Evolutionary conservation across 2,888 invertebrate species (phyloP).

Genomic region (Tetragonula carbonaria): DNA sequence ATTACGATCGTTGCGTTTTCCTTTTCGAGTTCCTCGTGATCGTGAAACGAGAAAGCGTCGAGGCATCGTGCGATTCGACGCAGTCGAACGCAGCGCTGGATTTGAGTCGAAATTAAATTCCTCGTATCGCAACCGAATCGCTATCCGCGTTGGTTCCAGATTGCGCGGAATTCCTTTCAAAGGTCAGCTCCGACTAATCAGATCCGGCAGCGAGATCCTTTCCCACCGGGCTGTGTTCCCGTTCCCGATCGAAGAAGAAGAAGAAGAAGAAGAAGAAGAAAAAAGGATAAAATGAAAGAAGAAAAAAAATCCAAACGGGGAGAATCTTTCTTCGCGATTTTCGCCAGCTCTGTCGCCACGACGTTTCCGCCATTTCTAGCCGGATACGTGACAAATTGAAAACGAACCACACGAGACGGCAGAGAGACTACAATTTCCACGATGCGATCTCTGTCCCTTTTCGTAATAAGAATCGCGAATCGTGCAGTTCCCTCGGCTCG

Average conservation of each 20-base stretch:
- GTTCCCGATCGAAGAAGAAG: not conserved
- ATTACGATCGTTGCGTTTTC: not conserved
- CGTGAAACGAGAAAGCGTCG: not conserved
- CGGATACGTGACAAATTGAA: conserved; percentile 34
- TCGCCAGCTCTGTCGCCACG: not conserved
- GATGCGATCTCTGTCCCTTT: not conserved
- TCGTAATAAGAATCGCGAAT: conserved; percentile 6
- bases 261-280: too few species aligned
- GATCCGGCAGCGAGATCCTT: conserved; percentile 18
- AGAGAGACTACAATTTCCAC: conserved; percentile 7
- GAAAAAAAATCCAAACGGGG: not conserved
- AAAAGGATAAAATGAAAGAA: too few species aligned
- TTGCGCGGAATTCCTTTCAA: conserved; percentile 42
- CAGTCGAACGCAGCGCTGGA: not conserved
- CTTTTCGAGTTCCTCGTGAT: not conserved
- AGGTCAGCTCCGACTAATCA: conserved; percentile 45
- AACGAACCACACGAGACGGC: conserved; percentile 20
- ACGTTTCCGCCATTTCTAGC: not conserved
- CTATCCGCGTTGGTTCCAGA: conserved; percentile 37
- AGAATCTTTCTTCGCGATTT: not conserved
- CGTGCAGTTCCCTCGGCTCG: not conserved
- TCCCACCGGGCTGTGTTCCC: conserved; percentile 2
- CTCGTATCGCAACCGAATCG: conserved; percentile 32
- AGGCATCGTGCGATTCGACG: not conserved
- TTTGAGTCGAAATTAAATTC: conserved; percentile 43